Conservation (phyloP, 2,113 vertebrate genomes). For the Caranx ignobilis region DNA sequence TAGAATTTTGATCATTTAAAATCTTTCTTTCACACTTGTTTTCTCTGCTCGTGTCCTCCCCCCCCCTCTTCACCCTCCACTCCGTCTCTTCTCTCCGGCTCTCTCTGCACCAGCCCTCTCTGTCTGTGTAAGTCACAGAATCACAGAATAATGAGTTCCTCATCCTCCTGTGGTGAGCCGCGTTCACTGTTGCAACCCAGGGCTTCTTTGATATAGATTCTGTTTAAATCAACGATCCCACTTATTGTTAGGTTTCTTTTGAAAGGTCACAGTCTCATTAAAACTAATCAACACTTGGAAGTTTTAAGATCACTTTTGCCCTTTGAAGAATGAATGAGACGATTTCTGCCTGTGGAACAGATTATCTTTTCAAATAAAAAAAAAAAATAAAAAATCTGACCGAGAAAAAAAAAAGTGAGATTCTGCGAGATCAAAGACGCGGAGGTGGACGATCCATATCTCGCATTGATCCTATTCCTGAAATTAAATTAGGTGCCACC, state of each 20-base stretch:
- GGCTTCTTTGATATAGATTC: constrained; percentile 72
- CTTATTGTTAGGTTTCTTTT: constrained; percentile 69
- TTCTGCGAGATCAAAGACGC: constrained; percentile 59
- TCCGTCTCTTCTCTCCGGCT: constrained; percentile 22
- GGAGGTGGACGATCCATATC: constrained; percentile 42
- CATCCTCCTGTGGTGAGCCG: constrained; percentile 59
- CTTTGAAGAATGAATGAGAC: constrained; percentile 28
- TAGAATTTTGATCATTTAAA: constrained; percentile 78
- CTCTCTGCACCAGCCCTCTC: constrained; percentile 54
- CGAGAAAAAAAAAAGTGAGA: constrained; percentile 30
- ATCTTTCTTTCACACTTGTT: constrained; percentile 59
- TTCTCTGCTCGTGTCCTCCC: constrained; percentile 10
- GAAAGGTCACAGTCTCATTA: constrained; percentile 72
- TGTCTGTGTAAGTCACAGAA: constrained; percentile 53
- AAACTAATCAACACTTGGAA: constrained; percentile 69
- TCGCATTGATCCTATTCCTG: constrained; percentile 45
- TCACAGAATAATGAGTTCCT: constrained; percentile 77
- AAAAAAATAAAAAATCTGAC: constrained; percentile 42
- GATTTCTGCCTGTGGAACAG: constrained; percentile 39
- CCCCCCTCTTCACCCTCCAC: neutral
- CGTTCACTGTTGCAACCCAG: constrained; percentile 60
- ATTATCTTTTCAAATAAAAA: constrained; percentile 59
- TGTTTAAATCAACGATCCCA: constrained; percentile 68
- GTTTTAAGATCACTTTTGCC: constrained; percentile 69
- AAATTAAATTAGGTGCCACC: constrained; percentile 54